A percentile compares a stretch with the other conserved stretches of the same genome.
phyloP scores from a whole-genome alignment of 2,888 invertebrate genomes.

The Dioctria rufipes region DNA sequence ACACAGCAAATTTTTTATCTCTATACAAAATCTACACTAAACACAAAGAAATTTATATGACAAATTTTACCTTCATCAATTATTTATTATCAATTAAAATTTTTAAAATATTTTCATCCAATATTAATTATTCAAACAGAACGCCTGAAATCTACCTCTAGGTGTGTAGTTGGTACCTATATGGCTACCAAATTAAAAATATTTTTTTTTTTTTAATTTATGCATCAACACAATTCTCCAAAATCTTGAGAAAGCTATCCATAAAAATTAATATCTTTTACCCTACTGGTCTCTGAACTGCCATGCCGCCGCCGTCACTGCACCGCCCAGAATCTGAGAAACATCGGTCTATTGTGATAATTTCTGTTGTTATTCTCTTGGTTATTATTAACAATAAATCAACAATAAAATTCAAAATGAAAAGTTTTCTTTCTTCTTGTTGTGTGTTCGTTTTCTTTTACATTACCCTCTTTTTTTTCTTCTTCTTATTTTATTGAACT shows the following conservation, averaged over 20 bases:
- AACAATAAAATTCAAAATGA: neutral
- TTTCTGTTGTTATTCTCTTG: slow-evolving; percentile 19
- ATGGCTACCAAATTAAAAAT: slow-evolving; percentile 25
- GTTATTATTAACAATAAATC: slow-evolving; percentile 33
- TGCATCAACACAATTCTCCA: neutral
- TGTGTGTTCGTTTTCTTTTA: neutral
- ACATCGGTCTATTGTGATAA: slow-evolving; percentile 14
- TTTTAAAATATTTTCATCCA: too few relatives aligned
- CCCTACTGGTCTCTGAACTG: slow-evolving; percentile 23
- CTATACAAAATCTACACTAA: too few relatives aligned
- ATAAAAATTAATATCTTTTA: slow-evolving; percentile 47
- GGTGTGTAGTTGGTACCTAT: too few relatives aligned
- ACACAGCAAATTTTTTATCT: too few relatives aligned
- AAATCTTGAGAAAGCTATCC: neutral
- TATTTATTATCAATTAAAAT: too few relatives aligned
- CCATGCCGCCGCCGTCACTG: neutral
- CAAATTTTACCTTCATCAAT: too few relatives aligned
- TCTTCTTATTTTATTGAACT: slow-evolving; percentile 17
- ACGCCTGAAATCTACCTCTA: too few relatives aligned
- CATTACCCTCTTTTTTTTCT: neutral
- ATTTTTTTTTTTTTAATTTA: slow-evolving; percentile 23
- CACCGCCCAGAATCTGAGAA: too few relatives aligned
- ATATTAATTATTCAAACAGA: too few relatives aligned
- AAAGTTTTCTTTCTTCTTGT: neutral
- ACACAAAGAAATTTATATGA: too few relatives aligned